A percentile compares a stretch with the other conserved stretches of the same genome.
Evolutionary conservation across 2,888 invertebrate species (phyloP).

Genomic region (Piscicola geometra): DNA sequence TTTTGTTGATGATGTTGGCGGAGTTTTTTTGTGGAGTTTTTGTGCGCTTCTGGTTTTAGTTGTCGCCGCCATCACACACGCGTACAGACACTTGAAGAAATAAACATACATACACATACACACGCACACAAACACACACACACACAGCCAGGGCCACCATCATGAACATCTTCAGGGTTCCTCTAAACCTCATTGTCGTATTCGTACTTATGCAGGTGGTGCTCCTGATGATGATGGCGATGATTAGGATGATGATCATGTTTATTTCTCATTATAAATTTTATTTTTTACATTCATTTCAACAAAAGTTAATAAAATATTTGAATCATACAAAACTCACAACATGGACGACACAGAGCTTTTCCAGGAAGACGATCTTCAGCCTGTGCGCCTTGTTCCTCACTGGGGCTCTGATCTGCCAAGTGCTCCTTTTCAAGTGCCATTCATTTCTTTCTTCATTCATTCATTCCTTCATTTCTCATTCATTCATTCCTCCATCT

Average conservation of each 20-base stretch:
- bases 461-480: too few species aligned
- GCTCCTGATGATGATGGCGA: neutral
- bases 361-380: slow-evolving; percentile 56
- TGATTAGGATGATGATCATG: neutral
- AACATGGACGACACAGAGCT: too few species aligned
- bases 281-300: neutral
- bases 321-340: neutral
- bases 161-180: slow-evolving; percentile 59
- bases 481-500: too few species aligned
- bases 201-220: slow-evolving; percentile 56
- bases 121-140: slow-evolving; percentile 40
- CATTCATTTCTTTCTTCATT: slow-evolving; percentile 27
- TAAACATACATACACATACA: too few species aligned
- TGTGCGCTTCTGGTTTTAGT: too few species aligned
- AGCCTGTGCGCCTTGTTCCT: slow-evolving; percentile 56
- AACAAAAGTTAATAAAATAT: slow-evolving; percentile 38
- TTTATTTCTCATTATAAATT: neutral
- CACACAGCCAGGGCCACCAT: slow-evolving; percentile 58
- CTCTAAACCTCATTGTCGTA: slow-evolving; percentile 59
- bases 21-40: too few species aligned
- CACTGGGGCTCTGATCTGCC: slow-evolving; percentile 51
- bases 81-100: too few species aligned
- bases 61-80: too few species aligned
- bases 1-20: too few species aligned
- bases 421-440: slow-evolving; percentile 53